These are phyloP conservation scores for Tachystola acroxantha DNA, from an alignment of 2,888 invertebrate species.

Conservation along the genomic window DNA sequence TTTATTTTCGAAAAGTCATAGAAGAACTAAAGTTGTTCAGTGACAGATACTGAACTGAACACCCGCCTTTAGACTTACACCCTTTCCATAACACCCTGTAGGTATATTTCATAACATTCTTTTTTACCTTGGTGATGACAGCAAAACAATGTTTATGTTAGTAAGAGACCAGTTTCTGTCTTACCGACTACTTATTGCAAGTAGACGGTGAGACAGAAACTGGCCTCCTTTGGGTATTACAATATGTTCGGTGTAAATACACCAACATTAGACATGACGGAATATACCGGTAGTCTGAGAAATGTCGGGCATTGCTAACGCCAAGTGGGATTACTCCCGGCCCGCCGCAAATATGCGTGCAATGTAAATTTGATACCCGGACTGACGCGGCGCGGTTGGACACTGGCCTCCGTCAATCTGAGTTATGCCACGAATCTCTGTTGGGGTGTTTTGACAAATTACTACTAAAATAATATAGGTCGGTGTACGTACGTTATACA, in stretches of 20 bases:
- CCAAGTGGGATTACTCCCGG: conserved; percentile 37
- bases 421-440: conserved; percentile 45
- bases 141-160: too few species aligned
- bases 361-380: conserved; percentile 66
- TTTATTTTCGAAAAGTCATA: too few species aligned
- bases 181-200: too few species aligned
- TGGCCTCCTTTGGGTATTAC: too few species aligned
- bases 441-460: conserved; percentile 36
- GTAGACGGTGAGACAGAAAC: too few species aligned
- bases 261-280: neutral
- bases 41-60: too few species aligned
- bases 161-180: too few species aligned
- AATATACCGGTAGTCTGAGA: conserved; percentile 18
- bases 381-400: conserved; percentile 49
- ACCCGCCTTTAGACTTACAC: too few species aligned
- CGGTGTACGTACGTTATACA: neutral
- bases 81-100: too few species aligned
- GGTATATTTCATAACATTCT: too few species aligned
- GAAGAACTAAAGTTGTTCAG: too few species aligned
- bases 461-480: conserved; percentile 9
- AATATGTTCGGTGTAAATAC: neutral
- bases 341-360: conserved; percentile 60
- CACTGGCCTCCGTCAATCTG: conserved; percentile 38
- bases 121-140: too few species aligned
- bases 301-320: conserved; percentile 31